Percentiles rank a stretch among this genome's conserved stretches.
These are phyloP conservation scores for Morpho achilles DNA, from an alignment of 2,888 invertebrate species.

Conservation along the genomic window DNA sequence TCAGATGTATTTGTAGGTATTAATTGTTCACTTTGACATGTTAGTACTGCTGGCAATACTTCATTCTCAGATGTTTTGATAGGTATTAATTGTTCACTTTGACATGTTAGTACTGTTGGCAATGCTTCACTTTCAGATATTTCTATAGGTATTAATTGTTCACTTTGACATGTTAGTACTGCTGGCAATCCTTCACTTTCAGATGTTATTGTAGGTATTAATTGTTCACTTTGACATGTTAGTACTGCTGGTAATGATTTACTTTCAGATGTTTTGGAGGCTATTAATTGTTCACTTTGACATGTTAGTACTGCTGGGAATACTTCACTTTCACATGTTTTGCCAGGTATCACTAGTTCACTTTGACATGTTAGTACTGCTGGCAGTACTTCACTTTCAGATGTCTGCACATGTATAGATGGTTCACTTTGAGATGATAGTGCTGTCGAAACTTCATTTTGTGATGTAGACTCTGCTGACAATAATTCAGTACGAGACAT, in stretches of 20 bases:
- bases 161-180: background rate
- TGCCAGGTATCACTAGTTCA: background rate
- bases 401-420: background rate
- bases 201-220: background rate
- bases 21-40: slow-evolving; percentile 2
- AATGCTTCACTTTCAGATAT: background rate
- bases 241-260: background rate
- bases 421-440: slow-evolving; percentile 2
- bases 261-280: background rate
- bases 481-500: no score
- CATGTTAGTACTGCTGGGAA: background rate
- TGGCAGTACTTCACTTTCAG: background rate
- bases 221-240: slow-evolving; percentile 1
- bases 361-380: background rate
- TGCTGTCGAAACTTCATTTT: background rate
- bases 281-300: slow-evolving; percentile 1
- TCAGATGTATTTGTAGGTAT: background rate
- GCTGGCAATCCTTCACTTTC: background rate
- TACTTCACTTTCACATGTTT: background rate
- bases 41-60: background rate
- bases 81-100: background rate
- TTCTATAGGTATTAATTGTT: background rate
- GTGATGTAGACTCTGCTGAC: background rate
- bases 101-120: background rate
- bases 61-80: background rate